These are phyloP conservation scores for Actinernus sp. DNA, from an alignment of 92 coral and sea anemone species.

Conservation along the genomic window DNA sequence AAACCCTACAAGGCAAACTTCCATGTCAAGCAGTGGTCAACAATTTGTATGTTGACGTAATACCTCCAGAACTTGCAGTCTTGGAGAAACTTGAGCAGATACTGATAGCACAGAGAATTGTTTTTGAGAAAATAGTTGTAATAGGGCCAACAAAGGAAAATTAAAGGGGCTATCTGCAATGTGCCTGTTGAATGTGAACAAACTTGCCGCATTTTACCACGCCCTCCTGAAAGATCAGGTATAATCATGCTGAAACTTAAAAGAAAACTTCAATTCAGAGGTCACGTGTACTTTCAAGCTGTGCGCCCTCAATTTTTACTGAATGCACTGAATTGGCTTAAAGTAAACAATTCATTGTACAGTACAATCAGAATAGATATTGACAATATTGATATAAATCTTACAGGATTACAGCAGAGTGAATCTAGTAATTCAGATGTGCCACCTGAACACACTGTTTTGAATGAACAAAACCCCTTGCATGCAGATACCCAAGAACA, in stretches of 20 bases:
- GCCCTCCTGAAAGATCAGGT: slow-evolving; percentile 73
- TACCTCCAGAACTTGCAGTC: slow-evolving; percentile 51
- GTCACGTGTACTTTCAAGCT: slow-evolving; percentile 73
- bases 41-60: slow-evolving; percentile 55
- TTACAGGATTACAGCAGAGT: slow-evolving; percentile 17
- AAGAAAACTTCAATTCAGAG: slow-evolving; percentile 66
- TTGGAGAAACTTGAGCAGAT: slow-evolving; percentile 73
- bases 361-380: slow-evolving; percentile 26
- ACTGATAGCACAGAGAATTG: slow-evolving; percentile 60
- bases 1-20: slow-evolving; percentile 42
- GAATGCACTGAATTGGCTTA: slow-evolving; percentile 43
- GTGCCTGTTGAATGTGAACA: slow-evolving; percentile 78
- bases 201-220: slow-evolving; percentile 61
- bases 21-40: slow-evolving; percentile 78
- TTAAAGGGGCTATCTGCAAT: slow-evolving; percentile 70
- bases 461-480: too few relatives aligned
- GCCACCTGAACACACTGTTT: too few relatives aligned
- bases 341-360: slow-evolving; percentile 35
- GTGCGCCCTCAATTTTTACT: slow-evolving; percentile 53
- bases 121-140: slow-evolving; percentile 61
- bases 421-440: background rate
- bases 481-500: too few relatives aligned
- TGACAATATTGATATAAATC: slow-evolving; percentile 33
- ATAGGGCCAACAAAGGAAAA: slow-evolving; percentile 67
- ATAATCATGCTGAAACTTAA: slow-evolving; percentile 48